Base-by-base conservation (phyloP, 2,888 invertebrate genomes). In the Hyppa rectilinea region DNA sequence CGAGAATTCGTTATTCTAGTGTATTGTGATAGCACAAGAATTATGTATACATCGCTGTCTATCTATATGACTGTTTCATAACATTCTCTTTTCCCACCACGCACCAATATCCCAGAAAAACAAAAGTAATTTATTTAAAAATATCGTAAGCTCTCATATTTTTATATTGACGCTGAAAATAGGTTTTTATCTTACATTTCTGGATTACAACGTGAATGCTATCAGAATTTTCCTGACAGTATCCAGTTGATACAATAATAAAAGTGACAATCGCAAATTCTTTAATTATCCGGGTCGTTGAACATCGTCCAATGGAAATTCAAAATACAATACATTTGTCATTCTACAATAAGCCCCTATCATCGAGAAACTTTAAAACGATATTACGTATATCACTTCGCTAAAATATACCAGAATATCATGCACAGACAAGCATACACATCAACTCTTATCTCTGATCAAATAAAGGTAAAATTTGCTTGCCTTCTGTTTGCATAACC, bases 301-400 rank as follows among this genome's bases (percentile, higher is more conserved):
- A 65, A 66, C 65, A 59, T 40, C 43, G 43, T 9, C 50, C 53
- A 14, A 52, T 47, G 43, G 59, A 62, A 43, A 73, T 58, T 40
- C 69, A 52, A 71, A 72, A 64, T 65, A 59, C 53, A 43, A 64
- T 55, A 71, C 78, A 70, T 81, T 73, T 72, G 61, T 77, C 80
- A 69, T 64, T 36, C 53, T 60, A 71, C 66, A 80, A 53, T 83
- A 77, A 83, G 49, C 71, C 65, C 71, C 83, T 73, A 75, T 83
- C 81, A 79, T 66, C 81, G 76, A 40, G 52, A 56, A 81, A 81
- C 75, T 80, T 81, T 72, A 81, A 83, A 76, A 64, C 68, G 68
- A 71, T 73, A 72, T 77, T 71, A 73, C 52, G 38, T 49, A 61
- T 63, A 74, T 59, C 31, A 69, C 59, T 47, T 63, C 76, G 50